Conservation (phyloP, 1,140 invertebrate species). For the Orius laevigatus region DNA sequence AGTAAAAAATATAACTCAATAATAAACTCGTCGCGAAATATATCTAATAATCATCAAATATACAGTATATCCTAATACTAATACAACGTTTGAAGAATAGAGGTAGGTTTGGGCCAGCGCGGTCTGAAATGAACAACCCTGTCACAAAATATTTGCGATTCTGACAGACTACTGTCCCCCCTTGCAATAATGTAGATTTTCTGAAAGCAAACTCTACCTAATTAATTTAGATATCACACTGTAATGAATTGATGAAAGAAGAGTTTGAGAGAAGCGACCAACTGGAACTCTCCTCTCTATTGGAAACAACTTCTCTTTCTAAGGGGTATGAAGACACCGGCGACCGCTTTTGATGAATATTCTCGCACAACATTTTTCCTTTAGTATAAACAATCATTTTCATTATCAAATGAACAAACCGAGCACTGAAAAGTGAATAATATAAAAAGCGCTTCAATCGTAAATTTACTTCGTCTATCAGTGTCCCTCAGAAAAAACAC, state of each 20-base stretch:
- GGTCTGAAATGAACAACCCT: too few species aligned
- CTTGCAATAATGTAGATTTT: too few species aligned
- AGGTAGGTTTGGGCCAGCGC: too few species aligned
- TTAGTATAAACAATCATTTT: slow-evolving; percentile 9
- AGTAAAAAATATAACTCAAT: too few species aligned
- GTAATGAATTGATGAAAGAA: slow-evolving; percentile 16
- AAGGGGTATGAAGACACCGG: slow-evolving; percentile 16
- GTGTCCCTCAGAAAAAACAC: slow-evolving; percentile 42
- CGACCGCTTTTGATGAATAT: slow-evolving; percentile 1
- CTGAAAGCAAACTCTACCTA: too few species aligned
- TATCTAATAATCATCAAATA: too few species aligned
- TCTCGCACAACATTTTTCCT: slow-evolving; percentile 8
- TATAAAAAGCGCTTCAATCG: neutral
- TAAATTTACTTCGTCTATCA: slow-evolving; percentile 29
- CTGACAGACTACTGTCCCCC: too few species aligned
- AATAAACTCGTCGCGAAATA: too few species aligned
- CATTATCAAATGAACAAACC: slow-evolving; percentile 10
- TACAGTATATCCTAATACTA: too few species aligned
- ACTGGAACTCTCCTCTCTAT: neutral
- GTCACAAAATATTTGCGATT: too few species aligned
- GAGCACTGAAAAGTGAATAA: slow-evolving; percentile 11
- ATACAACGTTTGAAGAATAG: too few species aligned
- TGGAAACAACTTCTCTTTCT: slow-evolving; percentile 5
- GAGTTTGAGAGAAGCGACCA: slow-evolving; percentile 14
- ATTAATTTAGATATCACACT: slow-evolving; percentile 11